Evolutionary conservation across 2,888 invertebrate genomes (phyloP).

Genomic region (Platycheirus albimanus): DNA sequence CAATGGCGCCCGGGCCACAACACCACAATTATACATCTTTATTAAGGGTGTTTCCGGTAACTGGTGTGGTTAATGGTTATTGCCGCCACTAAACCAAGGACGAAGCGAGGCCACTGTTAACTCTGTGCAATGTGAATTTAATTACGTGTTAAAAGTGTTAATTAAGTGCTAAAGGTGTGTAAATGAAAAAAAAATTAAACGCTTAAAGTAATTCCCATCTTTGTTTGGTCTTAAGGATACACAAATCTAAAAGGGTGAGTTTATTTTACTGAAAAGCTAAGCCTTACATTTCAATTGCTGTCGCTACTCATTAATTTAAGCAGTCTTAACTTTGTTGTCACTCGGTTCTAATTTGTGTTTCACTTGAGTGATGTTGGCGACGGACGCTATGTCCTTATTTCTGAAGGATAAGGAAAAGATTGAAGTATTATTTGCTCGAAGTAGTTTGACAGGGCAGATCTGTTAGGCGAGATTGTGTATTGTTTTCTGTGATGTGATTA

Average conservation of each 20-base stretch:
- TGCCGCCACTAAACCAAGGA: conserved; percentile 8
- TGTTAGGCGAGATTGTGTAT: background rate
- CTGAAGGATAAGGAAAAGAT: conserved; percentile 10
- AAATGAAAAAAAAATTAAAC: conserved; percentile 51
- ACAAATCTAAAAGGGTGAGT: conserved; percentile 48
- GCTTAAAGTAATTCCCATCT: conserved; percentile 24
- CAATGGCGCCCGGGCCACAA: conserved; percentile 10
- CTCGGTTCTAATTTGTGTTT: background rate
- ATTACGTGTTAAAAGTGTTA: conserved; percentile 45
- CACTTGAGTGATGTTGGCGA: too few species aligned
- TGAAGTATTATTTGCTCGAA: conserved; percentile 1
- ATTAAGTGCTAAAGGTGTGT: conserved; percentile 37
- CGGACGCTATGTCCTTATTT: too few species aligned
- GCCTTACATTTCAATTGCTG: background rate
- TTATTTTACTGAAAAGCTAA: conserved; percentile 1
- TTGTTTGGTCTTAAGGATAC: conserved; percentile 45
- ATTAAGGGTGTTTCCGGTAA: conserved; percentile 41
- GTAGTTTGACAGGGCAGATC: background rate
- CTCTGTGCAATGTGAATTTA: conserved; percentile 56
- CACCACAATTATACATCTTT: conserved; percentile 39
- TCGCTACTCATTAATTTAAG: conserved; percentile 10
- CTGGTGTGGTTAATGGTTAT: conserved; percentile 27
- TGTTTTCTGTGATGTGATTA: conserved; percentile 46
- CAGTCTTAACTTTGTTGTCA: background rate
- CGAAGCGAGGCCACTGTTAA: background rate